Percentiles rank a stretch among this genome's conserved stretches.
Evolutionary conservation across 1,140 invertebrate species (phyloP).

Genomic region (Drosophila asahinai): DNA sequence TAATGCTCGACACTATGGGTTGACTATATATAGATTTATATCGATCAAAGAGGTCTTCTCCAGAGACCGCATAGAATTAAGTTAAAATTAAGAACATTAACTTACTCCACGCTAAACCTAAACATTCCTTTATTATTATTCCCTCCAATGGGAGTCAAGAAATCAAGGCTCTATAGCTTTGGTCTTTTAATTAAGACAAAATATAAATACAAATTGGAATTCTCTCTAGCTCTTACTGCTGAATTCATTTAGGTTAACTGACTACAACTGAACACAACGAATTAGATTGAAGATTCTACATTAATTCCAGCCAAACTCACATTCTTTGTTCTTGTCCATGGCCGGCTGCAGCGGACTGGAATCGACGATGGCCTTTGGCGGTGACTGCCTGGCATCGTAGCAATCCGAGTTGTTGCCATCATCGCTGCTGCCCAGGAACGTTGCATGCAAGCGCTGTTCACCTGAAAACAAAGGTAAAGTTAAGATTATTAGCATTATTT

Average conservation of each 20-base stretch:
- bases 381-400: conserved; percentile 87
- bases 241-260: background rate
- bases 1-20: no score
- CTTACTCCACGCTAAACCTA: no score
- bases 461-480: conserved; percentile 33
- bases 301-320: conserved; percentile 88
- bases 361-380: conserved; percentile 96
- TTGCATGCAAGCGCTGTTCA: conserved; percentile 80
- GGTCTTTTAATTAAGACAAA: no score
- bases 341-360: conserved; percentile 95
- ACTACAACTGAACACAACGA: background rate
- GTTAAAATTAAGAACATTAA: no score
- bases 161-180: no score
- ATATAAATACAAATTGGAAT: background rate
- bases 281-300: background rate
- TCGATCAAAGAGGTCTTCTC: no score
- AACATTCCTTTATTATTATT: no score
- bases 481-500: background rate
- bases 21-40: no score
- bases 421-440: conserved; percentile 81
- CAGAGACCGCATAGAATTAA: no score
- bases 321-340: conserved; percentile 99
- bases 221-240: background rate
- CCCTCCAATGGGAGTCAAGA: no score
- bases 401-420: conserved; percentile 84